Conservation (phyloP, 1,140 invertebrate genomes). For the Stegodyphus dumicola region DNA sequence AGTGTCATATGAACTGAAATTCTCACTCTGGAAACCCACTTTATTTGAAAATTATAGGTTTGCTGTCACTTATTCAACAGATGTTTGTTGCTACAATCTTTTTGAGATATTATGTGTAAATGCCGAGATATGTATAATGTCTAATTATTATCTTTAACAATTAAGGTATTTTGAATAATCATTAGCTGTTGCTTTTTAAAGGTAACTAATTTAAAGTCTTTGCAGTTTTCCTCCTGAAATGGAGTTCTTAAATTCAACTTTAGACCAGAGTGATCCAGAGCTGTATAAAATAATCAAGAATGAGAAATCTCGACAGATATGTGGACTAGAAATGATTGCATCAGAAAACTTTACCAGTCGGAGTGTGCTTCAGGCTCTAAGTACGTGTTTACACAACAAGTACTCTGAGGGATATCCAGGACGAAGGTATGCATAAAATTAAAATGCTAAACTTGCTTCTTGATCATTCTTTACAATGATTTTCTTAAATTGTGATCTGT, state of each 20-base stretch:
- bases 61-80: no score
- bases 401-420: slow-evolving; percentile 85
- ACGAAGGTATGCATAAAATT: slow-evolving; percentile 31
- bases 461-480: background rate
- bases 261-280: slow-evolving; percentile 79
- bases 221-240: background rate
- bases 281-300: slow-evolving; percentile 84
- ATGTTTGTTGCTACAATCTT: no score
- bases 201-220: no score
- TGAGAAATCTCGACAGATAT: slow-evolving; percentile 87
- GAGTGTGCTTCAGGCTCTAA: slow-evolving; percentile 88
- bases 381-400: slow-evolving; percentile 96
- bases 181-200: no score
- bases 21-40: no score
- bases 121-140: no score
- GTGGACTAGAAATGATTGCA: slow-evolving; percentile 94
- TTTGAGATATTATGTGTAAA: no score
- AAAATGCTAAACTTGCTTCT: background rate
- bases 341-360: slow-evolving; percentile 97
- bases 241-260: slow-evolving; percentile 53
- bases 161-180: no score
- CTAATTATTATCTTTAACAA: no score
- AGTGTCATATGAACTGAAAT: no score
- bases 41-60: no score
- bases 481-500: no score